phyloP scores from a whole-genome alignment of 2,797 vertebrate species.

The Poeciliopsis paucimaculata region DNA sequence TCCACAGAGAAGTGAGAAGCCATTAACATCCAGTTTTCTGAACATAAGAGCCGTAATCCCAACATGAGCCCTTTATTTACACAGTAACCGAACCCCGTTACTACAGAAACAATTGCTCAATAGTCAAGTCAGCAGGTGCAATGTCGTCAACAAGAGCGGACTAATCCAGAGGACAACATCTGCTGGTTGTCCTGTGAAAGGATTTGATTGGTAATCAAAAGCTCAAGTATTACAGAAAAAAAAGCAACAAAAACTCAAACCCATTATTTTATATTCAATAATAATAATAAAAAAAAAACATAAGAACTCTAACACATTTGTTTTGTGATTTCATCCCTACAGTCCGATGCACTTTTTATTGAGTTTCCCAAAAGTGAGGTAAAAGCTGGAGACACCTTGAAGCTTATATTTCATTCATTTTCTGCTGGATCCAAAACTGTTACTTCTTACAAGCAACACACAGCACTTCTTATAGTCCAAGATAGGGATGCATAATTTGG shows the following conservation, averaged over 20 bases:
- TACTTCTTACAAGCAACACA: not conserved
- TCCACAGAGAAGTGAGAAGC: conserved; percentile 61
- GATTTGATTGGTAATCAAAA: not conserved
- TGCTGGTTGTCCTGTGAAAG: not conserved
- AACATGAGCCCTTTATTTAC: conserved; percentile 46
- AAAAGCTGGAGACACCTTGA: not conserved
- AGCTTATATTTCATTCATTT: not conserved
- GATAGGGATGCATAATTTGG: not conserved
- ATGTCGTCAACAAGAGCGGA: not conserved
- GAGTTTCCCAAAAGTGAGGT: not conserved
- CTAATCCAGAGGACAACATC: not conserved
- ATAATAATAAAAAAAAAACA: not conserved
- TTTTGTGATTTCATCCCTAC: not conserved
- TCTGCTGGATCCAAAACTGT: not conserved
- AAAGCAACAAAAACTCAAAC: not conserved
- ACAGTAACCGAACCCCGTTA: conserved; percentile 27
- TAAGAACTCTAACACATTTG: not conserved
- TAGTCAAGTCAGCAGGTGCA: conserved; percentile 50
- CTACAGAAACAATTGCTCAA: conserved; percentile 41
- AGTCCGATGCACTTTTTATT: not conserved
- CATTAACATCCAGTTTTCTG: conserved; percentile 62
- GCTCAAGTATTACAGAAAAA: not conserved
- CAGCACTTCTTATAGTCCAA: not conserved
- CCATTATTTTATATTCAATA: not conserved
- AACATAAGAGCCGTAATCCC: conserved; percentile 49